A percentile compares a stretch with the other conserved stretches of the same genome.
Conservation (phyloP, 1,140 invertebrate species). For the Luehdorfia chinensis region DNA sequence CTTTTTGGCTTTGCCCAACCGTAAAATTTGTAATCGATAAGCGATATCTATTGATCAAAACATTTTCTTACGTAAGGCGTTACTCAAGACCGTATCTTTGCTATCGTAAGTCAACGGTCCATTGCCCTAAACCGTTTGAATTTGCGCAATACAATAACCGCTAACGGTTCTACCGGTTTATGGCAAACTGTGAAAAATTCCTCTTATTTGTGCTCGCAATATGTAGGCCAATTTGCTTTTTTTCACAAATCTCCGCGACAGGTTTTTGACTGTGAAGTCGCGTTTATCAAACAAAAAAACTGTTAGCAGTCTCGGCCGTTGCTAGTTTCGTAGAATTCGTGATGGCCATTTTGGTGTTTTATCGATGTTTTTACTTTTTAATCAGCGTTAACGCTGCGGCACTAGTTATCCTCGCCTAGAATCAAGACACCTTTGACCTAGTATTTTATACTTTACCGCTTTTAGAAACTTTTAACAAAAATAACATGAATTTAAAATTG, state of each 20-base stretch:
- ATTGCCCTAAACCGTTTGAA: conserved; percentile 32
- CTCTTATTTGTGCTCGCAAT: conserved; percentile 49
- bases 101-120: conserved; percentile 23
- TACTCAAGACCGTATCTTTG: conserved; percentile 16
- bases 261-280: conserved; percentile 42
- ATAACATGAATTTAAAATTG: neutral
- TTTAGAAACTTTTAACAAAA: conserved; percentile 9
- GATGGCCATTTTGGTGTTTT: conserved; percentile 24
- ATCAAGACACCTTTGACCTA: conserved; percentile 18
- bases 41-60: conserved; percentile 14
- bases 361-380: conserved; percentile 23
- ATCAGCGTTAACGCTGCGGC: conserved; percentile 16
- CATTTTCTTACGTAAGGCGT: conserved; percentile 11
- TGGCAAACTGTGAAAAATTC: conserved; percentile 49
- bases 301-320: conserved; percentile 27
- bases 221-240: conserved; percentile 55
- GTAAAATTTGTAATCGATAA: conserved; percentile 1
- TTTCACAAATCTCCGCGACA: conserved; percentile 39
- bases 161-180: conserved; percentile 49
- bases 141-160: conserved; percentile 37
- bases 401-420: conserved; percentile 17
- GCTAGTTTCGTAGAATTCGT: conserved; percentile 27
- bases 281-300: conserved; percentile 24
- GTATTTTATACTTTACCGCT: conserved; percentile 14
- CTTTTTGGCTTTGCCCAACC: neutral